Conservation (phyloP, 2,113 vertebrate genomes). For the Vireo altiloquus region DNA sequence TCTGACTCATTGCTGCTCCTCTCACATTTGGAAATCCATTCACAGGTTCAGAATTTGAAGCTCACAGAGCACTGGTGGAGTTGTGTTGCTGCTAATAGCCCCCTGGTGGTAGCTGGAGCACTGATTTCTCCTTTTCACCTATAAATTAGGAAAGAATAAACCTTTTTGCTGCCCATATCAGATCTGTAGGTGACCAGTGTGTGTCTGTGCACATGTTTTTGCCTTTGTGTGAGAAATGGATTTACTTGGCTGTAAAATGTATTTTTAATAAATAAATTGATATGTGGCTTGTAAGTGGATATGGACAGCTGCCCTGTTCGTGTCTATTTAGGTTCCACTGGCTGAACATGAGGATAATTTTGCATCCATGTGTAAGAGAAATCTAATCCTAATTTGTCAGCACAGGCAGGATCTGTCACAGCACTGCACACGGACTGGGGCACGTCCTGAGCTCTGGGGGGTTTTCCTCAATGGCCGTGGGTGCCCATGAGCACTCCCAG, state of each 20-base stretch:
- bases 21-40: slow-evolving; percentile 59
- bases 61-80: not conserved
- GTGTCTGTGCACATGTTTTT: not conserved
- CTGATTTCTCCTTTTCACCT: not conserved
- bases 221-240: not conserved
- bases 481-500: not conserved
- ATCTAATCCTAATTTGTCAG: not conserved
- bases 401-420: not conserved
- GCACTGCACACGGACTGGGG: not conserved
- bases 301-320: not conserved
- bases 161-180: not conserved
- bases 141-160: not conserved
- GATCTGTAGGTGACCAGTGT: not conserved
- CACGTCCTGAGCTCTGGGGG: not conserved
- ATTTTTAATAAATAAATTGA: not conserved
- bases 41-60: slow-evolving; percentile 33
- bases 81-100: not conserved
- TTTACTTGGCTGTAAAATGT: not conserved
- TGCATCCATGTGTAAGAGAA: slow-evolving; percentile 8
- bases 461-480: not conserved
- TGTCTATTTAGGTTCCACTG: slow-evolving; percentile 39
- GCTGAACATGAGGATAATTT: not conserved
- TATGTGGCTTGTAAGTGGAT: not conserved
- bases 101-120: not conserved
- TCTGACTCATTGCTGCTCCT: slow-evolving; percentile 51